phyloP scores from a whole-genome alignment of 1,140 invertebrate genomes.

The Brachionus angularis region DNA sequence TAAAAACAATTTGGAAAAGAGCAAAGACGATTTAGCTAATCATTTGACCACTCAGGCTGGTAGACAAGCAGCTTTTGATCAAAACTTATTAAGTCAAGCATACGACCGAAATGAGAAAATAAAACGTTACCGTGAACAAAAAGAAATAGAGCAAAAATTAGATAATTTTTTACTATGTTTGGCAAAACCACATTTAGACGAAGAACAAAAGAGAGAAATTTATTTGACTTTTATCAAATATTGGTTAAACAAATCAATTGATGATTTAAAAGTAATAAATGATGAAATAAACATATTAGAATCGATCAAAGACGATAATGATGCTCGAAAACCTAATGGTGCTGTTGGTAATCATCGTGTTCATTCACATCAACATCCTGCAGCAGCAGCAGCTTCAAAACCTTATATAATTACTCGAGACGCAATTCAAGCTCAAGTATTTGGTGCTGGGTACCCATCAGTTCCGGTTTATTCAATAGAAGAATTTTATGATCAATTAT shows the following conservation, averaged over 20 bases:
- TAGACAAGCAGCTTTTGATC: constrained; percentile 21
- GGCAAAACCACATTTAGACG: constrained; percentile 12
- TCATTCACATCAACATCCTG: background rate
- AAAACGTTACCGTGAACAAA: constrained; percentile 30
- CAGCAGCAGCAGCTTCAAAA: background rate
- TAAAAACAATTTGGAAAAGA: background rate
- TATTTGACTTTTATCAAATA: constrained; percentile 30
- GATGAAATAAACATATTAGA: constrained; percentile 32
- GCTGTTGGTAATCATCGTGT: background rate
- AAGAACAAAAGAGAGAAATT: constrained; percentile 33
- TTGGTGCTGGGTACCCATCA: constrained; percentile 87
- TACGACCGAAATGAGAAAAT: constrained; percentile 29
- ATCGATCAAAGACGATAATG: constrained; percentile 4
- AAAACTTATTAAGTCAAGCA: constrained; percentile 31
- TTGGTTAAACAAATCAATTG: constrained; percentile 18
- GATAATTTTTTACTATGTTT: background rate
- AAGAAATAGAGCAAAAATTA: constrained; percentile 34
- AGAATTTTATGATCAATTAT: constrained; percentile 87
- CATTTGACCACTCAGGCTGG: background rate
- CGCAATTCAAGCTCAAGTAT: constrained; percentile 82
- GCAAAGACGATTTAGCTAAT: background rate
- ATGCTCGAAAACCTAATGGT: background rate
- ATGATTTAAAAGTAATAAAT: constrained; percentile 37
- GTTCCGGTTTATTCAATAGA: constrained; percentile 84
- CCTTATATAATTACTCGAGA: constrained; percentile 89